These are phyloP conservation scores for Leucoraja ocellata DNA, from an alignment of 2,797 vertebrate genomes.

Conservation along the genomic window DNA sequence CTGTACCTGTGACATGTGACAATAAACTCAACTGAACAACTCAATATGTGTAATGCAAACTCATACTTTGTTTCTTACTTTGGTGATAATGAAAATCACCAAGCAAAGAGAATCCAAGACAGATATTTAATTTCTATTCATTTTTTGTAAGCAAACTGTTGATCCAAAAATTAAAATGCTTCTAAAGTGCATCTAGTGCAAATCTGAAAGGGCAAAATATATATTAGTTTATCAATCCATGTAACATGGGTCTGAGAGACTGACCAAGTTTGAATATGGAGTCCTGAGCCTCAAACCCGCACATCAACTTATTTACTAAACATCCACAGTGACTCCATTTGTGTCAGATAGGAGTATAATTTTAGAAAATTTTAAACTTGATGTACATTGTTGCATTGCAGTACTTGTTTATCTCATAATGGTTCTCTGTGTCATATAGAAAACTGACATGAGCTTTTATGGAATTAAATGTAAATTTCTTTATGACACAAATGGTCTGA, in stretches of 20 bases:
- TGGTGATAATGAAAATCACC: background rate
- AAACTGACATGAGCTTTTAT: conserved; percentile 37
- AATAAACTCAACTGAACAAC: too few relatives aligned
- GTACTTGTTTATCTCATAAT: conserved; percentile 34
- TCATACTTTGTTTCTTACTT: background rate
- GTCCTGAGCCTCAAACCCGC: background rate
- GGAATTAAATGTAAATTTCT: conserved; percentile 39
- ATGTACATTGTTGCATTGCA: conserved; percentile 27
- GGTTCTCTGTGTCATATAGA: conserved; percentile 30
- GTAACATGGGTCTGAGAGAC: background rate
- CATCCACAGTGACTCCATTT: conserved; percentile 4
- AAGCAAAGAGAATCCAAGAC: background rate
- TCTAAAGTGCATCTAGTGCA: background rate
- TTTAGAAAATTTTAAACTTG: background rate
- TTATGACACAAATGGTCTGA: conserved; percentile 37
- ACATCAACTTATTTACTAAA: conserved; percentile 25
- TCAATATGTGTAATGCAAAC: background rate
- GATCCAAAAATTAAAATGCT: background rate
- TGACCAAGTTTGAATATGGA: background rate
- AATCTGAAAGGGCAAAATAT: background rate
- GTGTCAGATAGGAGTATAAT: conserved; percentile 15
- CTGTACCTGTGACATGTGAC: too few relatives aligned
- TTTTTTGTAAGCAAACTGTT: background rate
- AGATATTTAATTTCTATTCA: background rate
- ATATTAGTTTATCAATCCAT: background rate